phyloP scores from a whole-genome alignment of 2,888 invertebrate species.

The Acleris sparsana region DNA sequence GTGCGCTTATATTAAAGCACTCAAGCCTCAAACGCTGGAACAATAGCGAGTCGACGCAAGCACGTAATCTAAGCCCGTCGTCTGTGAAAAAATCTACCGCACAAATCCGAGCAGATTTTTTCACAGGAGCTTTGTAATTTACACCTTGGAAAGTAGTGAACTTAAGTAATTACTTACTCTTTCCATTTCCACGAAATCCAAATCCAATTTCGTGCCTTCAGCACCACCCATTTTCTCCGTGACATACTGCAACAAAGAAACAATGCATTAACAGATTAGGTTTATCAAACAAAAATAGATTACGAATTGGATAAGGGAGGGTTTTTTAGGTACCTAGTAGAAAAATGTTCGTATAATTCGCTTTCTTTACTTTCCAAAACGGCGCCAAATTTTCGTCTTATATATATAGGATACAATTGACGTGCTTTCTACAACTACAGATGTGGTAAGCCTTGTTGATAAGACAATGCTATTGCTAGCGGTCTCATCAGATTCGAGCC shows the following conservation, averaged over 20 bases:
- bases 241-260: slow-evolving; percentile 92
- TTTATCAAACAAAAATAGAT: background rate
- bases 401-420: too few relatives aligned
- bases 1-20: slow-evolving; percentile 17
- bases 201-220: slow-evolving; percentile 99
- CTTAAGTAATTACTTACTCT: slow-evolving; percentile 86
- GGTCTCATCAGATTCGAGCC: too few relatives aligned
- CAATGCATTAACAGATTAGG: slow-evolving; percentile 9
- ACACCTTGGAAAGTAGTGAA: background rate
- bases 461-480: too few relatives aligned
- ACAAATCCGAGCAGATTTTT: slow-evolving; percentile 10
- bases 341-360: too few relatives aligned
- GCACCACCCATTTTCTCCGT: slow-evolving; percentile 99
- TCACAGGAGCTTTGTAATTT: slow-evolving; percentile 6
- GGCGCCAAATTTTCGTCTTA: too few relatives aligned
- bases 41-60: slow-evolving; percentile 21
- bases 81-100: background rate
- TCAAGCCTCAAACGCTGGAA: slow-evolving; percentile 28
- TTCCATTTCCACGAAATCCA: slow-evolving; percentile 99
- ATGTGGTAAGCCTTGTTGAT: too few relatives aligned
- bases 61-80: slow-evolving; percentile 17
- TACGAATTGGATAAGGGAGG: too few relatives aligned
- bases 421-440: too few relatives aligned
- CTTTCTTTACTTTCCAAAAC: too few relatives aligned
- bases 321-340: too few relatives aligned